Base-by-base conservation (phyloP, 2,888 invertebrate species). In the Pristionchus exspectatus region DNA sequence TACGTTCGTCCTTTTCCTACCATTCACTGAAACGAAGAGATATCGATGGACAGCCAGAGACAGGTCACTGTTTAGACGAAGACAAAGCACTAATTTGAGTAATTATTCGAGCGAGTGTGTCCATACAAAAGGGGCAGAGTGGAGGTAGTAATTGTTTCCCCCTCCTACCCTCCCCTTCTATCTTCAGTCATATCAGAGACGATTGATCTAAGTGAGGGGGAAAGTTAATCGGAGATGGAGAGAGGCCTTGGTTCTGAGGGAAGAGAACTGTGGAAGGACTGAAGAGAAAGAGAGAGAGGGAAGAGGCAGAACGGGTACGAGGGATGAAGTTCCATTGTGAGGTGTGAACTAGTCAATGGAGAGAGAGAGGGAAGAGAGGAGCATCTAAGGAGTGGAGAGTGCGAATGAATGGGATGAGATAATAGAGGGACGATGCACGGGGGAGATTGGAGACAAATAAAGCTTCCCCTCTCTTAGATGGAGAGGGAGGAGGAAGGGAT, bases 121-220 rank as follows among this genome's bases (percentile, higher is more conserved):
- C 9, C 66, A 87, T 87, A 87, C 87, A 87, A 87, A 87, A 87
- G 87, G 69, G 50, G 44, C 18, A 38, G 59, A 59, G 38, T 21
- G 69, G 56, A 44, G 69, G 87, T 44, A 69, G 87, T 87, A 87
- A 87, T 87, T 87, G 87, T 87, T 87, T 87, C 87, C 59, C 84
- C 38, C 56, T 54, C 83, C 54, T 44, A 24, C 30, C 27, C 84
- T 44, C 30, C 44, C 38, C 84, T 30, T 38, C 59, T 59, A 85
- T 59, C 84, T 50, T 9, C 50, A 54, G 81, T 81, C 84, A n/a
- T 59, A 59, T 56, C 59, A 85, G 84, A n/a, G 59, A 59, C 27
- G 59, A 59, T 85, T 85, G 59, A 85, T 85, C 84, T 85, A 85
- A 85, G 59, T 59, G 84, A 21, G 54, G 83, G 21, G 84, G 84